phyloP scores from a whole-genome alignment of 2,888 invertebrate genomes.

The Drosophila peninsularis region DNA sequence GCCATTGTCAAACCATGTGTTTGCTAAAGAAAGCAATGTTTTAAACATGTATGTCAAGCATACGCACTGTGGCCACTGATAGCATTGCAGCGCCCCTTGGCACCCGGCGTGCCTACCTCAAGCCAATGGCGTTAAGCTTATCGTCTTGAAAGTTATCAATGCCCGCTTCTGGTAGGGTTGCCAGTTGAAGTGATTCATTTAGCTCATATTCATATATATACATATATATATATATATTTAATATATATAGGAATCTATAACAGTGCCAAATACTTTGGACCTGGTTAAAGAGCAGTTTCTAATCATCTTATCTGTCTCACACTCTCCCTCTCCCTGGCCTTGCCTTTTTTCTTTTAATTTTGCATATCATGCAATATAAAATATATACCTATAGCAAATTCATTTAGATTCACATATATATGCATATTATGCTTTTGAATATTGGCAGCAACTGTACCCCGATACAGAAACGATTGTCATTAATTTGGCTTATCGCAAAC shows the following conservation, averaged over 20 bases:
- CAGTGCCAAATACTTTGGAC: slow-evolving; percentile 6
- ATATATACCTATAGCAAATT: background rate
- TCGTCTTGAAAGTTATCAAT: slow-evolving; percentile 3
- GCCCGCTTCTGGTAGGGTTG: background rate
- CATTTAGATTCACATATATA: background rate
- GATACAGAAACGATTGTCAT: slow-evolving; percentile 7
- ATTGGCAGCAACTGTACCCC: slow-evolving; percentile 7
- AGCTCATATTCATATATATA: background rate
- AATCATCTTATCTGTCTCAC: background rate
- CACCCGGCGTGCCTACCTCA: background rate
- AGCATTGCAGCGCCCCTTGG: background rate
- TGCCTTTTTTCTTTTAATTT: background rate
- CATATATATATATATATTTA: background rate
- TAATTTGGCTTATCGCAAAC: slow-evolving; percentile 47
- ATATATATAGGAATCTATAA: background rate
- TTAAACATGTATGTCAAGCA: slow-evolving; percentile 2
- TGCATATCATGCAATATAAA: background rate
- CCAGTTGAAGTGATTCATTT: slow-evolving; percentile 4
- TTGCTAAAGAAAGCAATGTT: background rate
- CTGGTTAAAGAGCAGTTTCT: background rate
- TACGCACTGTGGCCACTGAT: slow-evolving; percentile 7
- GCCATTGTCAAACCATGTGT: background rate
- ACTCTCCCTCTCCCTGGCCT: background rate
- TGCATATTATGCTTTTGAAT: slow-evolving; percentile 9
- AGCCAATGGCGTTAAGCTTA: background rate